A percentile compares a stretch with the other conserved stretches of the same genome.
These are phyloP conservation scores for Rallus crepitans DNA, from an alignment of 2,797 vertebrate genomes.

Conservation along the genomic window DNA sequence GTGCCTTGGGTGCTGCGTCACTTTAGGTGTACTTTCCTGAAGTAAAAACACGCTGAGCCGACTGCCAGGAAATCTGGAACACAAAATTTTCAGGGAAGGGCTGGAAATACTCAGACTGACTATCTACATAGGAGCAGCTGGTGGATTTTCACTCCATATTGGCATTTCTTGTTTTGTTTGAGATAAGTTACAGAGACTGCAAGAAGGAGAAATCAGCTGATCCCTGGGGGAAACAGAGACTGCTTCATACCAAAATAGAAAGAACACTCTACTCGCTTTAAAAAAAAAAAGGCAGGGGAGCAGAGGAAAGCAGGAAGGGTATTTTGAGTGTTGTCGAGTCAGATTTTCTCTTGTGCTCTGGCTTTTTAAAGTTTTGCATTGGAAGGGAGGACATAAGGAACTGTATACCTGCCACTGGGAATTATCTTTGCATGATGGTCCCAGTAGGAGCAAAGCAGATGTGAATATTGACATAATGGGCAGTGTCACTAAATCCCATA, in stretches of 20 bases:
- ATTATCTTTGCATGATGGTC: not conserved
- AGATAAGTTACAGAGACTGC: not conserved
- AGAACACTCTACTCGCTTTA: not conserved
- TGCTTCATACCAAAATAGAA: not conserved
- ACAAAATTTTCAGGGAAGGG: not conserved
- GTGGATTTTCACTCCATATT: not conserved
- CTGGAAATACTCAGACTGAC: not conserved
- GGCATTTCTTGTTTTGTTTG: not conserved
- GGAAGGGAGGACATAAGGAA: not conserved
- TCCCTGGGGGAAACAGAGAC: not conserved
- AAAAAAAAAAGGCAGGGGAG: rapidly evolving
- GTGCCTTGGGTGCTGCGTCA: not conserved
- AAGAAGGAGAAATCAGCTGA: not conserved
- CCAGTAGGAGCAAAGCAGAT: not conserved
- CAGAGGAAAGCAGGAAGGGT: rapidly evolving
- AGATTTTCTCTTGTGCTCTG: not conserved
- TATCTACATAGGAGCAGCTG: not conserved
- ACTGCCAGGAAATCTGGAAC: slow-evolving; percentile 15
- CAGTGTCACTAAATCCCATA: not conserved
- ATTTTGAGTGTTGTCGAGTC: not conserved
- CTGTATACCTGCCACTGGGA: not conserved
- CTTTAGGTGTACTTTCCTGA: not conserved
- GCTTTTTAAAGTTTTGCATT: not conserved
- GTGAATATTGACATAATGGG: not conserved
- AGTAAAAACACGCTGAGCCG: not conserved